Base-by-base conservation (phyloP, 1,140 invertebrate genomes). In the Capitella teleta region DNA sequence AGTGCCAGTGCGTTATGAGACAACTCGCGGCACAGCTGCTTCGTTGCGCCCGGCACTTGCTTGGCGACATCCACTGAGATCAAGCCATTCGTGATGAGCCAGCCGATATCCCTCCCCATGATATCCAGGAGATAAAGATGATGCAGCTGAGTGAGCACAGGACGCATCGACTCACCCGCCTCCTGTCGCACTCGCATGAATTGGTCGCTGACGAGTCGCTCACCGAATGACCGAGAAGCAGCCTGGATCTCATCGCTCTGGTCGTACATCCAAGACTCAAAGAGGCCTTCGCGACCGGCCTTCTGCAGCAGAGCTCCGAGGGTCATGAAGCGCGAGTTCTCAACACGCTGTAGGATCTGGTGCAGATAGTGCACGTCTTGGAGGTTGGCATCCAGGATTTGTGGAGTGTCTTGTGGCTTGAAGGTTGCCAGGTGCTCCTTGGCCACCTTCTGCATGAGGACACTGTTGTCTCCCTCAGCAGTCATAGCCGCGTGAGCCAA, bases 401-500 rank as follows among this genome's bases (percentile, higher is more conserved):
- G 41, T 40, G 30, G 32, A 23, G 46, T 44, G n/a, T 47, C 34
- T 24, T 18, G 28, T 24, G 56, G 57, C 19, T 56, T 56, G 45
- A 63, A 67, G 6, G 52, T 37, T 14, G 54, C 47, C 45, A 65
- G 48, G 5, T 55, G 46, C 40, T 64, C 65, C 51, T 67, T 67
- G 42, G 60, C 62, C 23, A 62, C 67, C 53, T 69, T 69, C 55
- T 69, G 67, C 61, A 66, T 66, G 8, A 69, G 56, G 2, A 69
- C 67, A 44, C 54, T 49, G 51, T 67, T 69, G 53, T 69, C 67
- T 26, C 67, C 67, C 51, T 69, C 67, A 28, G 67, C 67, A 3
- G 67, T 69, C 52, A 67, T 62, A 16, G 63, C 57, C 26, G 67
- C 67, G 51, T 69, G 67, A 18, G 67, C 59, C 24, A 61, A 49